These are phyloP conservation scores for Xylocampa areola DNA, from an alignment of 2,888 invertebrate genomes.

Conservation along the genomic window DNA sequence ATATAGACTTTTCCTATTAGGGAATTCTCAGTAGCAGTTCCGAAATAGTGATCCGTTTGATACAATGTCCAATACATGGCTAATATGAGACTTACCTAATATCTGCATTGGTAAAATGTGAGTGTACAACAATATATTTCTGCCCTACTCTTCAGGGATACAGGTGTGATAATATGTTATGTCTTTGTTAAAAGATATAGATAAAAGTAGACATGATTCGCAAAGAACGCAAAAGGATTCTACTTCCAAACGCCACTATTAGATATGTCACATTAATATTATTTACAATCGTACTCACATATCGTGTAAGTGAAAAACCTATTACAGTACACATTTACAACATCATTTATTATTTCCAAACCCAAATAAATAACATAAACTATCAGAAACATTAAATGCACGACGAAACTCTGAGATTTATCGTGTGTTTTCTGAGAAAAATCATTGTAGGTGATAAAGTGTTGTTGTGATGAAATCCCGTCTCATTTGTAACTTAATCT, in stretches of 20 bases:
- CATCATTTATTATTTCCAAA: slow-evolving; percentile 4
- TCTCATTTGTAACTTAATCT: slow-evolving; percentile 40
- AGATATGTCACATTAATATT: slow-evolving; percentile 11
- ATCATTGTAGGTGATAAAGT: slow-evolving; percentile 40
- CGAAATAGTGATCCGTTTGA: too few species aligned
- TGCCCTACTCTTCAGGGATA: too few species aligned
- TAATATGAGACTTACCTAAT: too few species aligned
- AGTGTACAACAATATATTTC: too few species aligned
- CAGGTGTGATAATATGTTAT: too few species aligned
- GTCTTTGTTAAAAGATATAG: too few species aligned
- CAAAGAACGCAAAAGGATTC: background rate
- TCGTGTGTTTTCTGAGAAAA: slow-evolving; percentile 31
- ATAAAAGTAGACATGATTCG: too few species aligned
- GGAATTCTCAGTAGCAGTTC: too few species aligned
- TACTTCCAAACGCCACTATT: background rate
- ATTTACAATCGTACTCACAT: background rate
- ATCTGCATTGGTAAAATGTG: too few species aligned
- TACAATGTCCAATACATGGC: too few species aligned
- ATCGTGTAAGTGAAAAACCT: slow-evolving; percentile 1
- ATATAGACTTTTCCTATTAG: too few species aligned
- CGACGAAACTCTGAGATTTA: slow-evolving; percentile 26
- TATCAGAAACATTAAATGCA: slow-evolving; percentile 16
- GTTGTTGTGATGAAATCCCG: slow-evolving; percentile 19
- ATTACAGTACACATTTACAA: slow-evolving; percentile 3
- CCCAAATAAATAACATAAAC: slow-evolving; percentile 15